Conservation (phyloP, 2,888 invertebrate genomes). For the Acronicta leporina region DNA sequence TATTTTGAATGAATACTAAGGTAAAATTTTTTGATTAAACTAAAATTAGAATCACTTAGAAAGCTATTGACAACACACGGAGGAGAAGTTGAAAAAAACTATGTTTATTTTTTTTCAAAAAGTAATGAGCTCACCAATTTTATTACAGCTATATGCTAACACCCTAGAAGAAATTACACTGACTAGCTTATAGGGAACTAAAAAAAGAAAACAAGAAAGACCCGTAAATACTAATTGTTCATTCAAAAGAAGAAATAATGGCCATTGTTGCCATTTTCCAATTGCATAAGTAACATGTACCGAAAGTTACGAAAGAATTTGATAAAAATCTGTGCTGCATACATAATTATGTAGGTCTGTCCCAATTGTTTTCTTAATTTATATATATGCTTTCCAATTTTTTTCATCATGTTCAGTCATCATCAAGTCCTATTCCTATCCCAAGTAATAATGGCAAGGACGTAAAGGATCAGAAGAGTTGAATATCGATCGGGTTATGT, state of each 20-base stretch:
- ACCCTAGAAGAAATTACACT: constrained; percentile 2
- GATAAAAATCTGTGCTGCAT: too few relatives aligned
- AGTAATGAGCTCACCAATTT: constrained; percentile 13
- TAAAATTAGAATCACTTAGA: too few relatives aligned
- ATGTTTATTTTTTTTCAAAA: not conserved
- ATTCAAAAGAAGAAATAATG: constrained; percentile 28
- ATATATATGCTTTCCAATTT: too few relatives aligned
- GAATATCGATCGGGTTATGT: too few relatives aligned
- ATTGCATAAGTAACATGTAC: constrained; percentile 22
- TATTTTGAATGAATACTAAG: too few relatives aligned
- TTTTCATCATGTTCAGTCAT: too few relatives aligned
- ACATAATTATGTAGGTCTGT: too few relatives aligned
- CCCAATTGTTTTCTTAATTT: too few relatives aligned
- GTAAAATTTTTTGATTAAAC: not conserved
- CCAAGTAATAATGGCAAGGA: too few relatives aligned
- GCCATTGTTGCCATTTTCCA: constrained; percentile 36
- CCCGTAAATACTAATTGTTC: constrained; percentile 44
- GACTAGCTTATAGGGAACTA: not conserved
- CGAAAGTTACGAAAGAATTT: constrained; percentile 7
- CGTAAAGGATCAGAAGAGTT: too few relatives aligned
- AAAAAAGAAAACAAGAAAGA: constrained; percentile 5
- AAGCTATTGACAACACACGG: too few relatives aligned
- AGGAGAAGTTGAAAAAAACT: not conserved
- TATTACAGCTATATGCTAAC: not conserved
- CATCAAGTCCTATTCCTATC: too few relatives aligned